Conservation (phyloP, 2,888 invertebrate species). For the Ectobius pallidus region DNA sequence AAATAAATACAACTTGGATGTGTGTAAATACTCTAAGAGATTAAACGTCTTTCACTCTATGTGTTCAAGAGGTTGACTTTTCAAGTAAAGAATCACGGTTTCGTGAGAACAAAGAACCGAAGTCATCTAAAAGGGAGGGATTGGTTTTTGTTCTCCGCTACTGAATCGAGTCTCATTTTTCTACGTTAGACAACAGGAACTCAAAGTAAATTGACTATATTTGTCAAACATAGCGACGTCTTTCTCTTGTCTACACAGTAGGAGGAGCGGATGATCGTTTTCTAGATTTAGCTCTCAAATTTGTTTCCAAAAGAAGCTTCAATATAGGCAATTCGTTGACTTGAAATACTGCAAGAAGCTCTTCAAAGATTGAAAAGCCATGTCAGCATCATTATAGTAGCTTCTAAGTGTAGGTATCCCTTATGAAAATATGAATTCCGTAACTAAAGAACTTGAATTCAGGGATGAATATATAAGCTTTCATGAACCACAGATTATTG, state of each 20-base stretch:
- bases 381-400: too few relatives aligned
- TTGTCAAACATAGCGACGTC: constrained; percentile 21
- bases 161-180: constrained; percentile 22
- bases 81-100: neutral
- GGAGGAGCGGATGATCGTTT: neutral
- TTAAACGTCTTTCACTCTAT: neutral
- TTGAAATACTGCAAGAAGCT: neutral
- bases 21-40: too few relatives aligned
- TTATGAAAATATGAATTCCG: too few relatives aligned
- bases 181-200: constrained; percentile 18
- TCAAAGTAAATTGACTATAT: constrained; percentile 29
- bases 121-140: neutral
- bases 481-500: too few relatives aligned
- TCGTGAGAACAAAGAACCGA: neutral
- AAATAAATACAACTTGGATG: too few relatives aligned
- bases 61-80: neutral
- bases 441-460: too few relatives aligned
- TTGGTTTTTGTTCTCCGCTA: constrained; percentile 19
- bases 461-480: too few relatives aligned
- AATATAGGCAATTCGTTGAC: neutral
- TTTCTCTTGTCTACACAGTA: constrained; percentile 11
- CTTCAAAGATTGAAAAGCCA: neutral
- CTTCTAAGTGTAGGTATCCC: too few relatives aligned
- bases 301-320: neutral
- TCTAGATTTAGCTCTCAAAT: neutral